Conservation (phyloP, 2,888 invertebrate species). For the Teinopalpus imperialis region DNA sequence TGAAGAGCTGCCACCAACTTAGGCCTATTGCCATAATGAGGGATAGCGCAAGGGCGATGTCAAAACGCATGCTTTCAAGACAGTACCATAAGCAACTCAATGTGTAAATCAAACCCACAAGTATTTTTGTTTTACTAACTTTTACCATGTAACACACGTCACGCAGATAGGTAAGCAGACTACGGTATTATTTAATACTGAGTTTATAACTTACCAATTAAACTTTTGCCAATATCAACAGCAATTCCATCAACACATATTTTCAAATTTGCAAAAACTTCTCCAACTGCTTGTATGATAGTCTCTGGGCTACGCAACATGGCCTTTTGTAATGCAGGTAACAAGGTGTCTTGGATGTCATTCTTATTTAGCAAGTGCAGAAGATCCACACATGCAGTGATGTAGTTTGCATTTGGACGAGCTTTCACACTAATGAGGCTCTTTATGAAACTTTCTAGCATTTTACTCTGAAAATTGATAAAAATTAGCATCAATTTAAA, state of each 20-base stretch:
- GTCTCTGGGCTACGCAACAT: conserved; percentile 97
- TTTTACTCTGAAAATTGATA: conserved; percentile 75
- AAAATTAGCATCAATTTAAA: neutral
- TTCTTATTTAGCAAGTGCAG: conserved; percentile 83
- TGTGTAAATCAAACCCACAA: too few species aligned
- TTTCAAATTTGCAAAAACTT: conserved; percentile 86
- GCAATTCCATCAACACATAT: conserved; percentile 90
- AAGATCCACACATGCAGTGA: conserved; percentile 85
- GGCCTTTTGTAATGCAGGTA: conserved; percentile 94
- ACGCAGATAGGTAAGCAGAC: too few species aligned
- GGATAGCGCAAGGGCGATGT: too few species aligned
- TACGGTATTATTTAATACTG: too few species aligned
- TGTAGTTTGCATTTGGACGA: conserved; percentile 86
- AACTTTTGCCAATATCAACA: conserved; percentile 89
- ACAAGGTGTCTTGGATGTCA: conserved; percentile 87
- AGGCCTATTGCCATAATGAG: too few species aligned
- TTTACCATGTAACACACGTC: too few species aligned
- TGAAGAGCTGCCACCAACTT: too few species aligned
- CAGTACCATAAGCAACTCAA: too few species aligned
- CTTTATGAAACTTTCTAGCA: conserved; percentile 88
- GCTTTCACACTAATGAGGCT: conserved; percentile 89
- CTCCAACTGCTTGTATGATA: conserved; percentile 90
- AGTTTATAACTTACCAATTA: conserved; percentile 88
- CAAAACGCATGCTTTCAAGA: too few species aligned
- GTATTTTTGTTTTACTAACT: too few species aligned